phyloP scores from a whole-genome alignment of 2,797 vertebrate genomes.

The Columba guinea region DNA sequence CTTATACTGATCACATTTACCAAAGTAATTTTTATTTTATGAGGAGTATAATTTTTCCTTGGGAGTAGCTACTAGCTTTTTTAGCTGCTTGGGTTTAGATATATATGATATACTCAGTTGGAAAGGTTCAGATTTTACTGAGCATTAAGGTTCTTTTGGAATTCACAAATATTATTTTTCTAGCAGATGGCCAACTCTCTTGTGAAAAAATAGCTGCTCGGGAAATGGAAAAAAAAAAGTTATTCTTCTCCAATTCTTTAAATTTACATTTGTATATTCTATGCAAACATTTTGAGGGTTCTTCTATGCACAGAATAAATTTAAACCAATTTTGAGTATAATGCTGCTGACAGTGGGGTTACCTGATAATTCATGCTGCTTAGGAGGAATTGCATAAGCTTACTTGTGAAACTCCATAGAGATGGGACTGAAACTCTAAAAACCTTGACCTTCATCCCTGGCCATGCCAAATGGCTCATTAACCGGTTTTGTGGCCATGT shows the following conservation, averaged over 20 bases:
- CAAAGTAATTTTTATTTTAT: background rate
- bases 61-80: background rate
- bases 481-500: background rate
- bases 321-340: background rate
- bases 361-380: background rate
- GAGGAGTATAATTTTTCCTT: background rate
- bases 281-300: background rate
- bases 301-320: background rate
- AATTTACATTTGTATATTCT: background rate
- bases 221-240: background rate
- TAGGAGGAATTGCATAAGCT: background rate
- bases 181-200: background rate
- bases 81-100: background rate
- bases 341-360: background rate
- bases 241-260: background rate
- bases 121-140: slow-evolving; percentile 12
- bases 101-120: background rate
- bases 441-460: background rate
- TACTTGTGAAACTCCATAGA: background rate
- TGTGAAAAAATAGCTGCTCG: background rate
- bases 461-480: background rate
- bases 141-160: background rate
- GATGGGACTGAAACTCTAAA: background rate
- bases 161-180: background rate
- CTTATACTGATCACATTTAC: background rate